Conservation (phyloP, 2,113 vertebrate genomes). For the Meleagris gallopavo region DNA sequence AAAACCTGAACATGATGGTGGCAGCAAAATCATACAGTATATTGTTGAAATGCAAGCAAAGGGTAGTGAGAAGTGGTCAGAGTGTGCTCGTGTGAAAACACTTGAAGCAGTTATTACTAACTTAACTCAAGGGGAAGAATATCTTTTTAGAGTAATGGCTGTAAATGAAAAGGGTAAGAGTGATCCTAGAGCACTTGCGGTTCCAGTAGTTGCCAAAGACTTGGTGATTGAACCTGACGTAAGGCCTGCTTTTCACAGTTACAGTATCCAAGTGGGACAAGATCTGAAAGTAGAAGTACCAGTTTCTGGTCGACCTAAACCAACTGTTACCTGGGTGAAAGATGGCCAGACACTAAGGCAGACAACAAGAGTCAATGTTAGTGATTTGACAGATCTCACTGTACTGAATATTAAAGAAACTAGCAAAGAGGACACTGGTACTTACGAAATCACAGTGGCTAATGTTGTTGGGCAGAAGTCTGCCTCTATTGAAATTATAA, state of each 20-base stretch:
- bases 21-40: conserved; percentile 95
- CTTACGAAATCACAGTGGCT: conserved; percentile 88
- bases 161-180: conserved; percentile 98
- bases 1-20: conserved; percentile 96
- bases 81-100: conserved; percentile 90
- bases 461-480: conserved; percentile 92
- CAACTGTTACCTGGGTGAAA: conserved; percentile 91
- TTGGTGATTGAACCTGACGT: conserved; percentile 95
- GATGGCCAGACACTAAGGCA: conserved; percentile 90
- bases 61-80: conserved; percentile 93
- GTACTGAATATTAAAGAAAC: conserved; percentile 91
- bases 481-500: conserved; percentile 89
- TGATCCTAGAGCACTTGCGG: conserved; percentile 92
- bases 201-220: conserved; percentile 93
- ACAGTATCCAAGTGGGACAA: conserved; percentile 92
- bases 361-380: conserved; percentile 92
- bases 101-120: conserved; percentile 91
- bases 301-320: conserved; percentile 92
- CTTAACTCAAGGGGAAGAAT: conserved; percentile 92
- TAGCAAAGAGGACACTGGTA: conserved; percentile 91
- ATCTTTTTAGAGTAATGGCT: conserved; percentile 93
- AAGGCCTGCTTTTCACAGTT: conserved; percentile 90
- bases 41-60: conserved; percentile 95
- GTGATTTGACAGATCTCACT: conserved; percentile 82
- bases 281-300: conserved; percentile 92